These are phyloP conservation scores for Spheniscus humboldti DNA, from an alignment of 2,797 vertebrate species.

Conservation along the genomic window DNA sequence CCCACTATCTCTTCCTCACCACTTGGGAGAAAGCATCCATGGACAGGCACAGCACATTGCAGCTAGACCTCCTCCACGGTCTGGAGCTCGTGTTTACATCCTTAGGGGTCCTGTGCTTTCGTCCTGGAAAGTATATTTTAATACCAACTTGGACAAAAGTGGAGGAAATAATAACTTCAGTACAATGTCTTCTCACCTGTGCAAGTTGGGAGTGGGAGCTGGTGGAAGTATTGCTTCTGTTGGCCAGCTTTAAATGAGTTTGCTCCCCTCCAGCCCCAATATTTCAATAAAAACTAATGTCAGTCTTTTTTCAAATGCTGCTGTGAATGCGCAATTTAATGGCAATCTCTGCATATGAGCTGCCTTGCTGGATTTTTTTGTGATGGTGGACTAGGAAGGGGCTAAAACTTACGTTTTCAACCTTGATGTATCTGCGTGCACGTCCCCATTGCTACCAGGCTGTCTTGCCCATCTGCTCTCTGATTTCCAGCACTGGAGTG, in stretches of 20 bases:
- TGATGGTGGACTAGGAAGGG: not conserved
- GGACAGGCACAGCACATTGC: not conserved
- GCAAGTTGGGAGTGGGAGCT: not conserved
- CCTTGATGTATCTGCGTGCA: not conserved
- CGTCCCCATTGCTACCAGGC: accelerated
- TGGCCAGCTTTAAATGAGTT: not conserved
- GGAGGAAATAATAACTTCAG: not conserved
- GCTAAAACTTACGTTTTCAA: not conserved
- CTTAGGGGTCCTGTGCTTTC: not conserved
- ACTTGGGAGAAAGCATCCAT: not conserved
- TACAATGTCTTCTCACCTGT: not conserved
- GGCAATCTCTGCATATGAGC: not conserved
- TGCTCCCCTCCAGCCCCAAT: not conserved
- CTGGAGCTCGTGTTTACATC: not conserved
- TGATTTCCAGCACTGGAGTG: not conserved
- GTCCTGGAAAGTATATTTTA: not conserved
- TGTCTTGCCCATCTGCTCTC: not conserved
- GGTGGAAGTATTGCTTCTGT: not conserved
- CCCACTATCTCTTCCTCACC: not conserved
- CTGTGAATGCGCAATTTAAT: not conserved
- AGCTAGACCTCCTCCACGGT: not conserved
- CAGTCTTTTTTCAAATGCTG: not conserved
- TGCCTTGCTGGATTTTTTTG: not conserved
- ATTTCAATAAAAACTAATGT: not conserved
- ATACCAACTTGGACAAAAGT: not conserved